Percentiles rank a stretch among this genome's conserved stretches.
Conservation (phyloP, 1,140 invertebrate genomes). For the Drosophila repleta region DNA sequence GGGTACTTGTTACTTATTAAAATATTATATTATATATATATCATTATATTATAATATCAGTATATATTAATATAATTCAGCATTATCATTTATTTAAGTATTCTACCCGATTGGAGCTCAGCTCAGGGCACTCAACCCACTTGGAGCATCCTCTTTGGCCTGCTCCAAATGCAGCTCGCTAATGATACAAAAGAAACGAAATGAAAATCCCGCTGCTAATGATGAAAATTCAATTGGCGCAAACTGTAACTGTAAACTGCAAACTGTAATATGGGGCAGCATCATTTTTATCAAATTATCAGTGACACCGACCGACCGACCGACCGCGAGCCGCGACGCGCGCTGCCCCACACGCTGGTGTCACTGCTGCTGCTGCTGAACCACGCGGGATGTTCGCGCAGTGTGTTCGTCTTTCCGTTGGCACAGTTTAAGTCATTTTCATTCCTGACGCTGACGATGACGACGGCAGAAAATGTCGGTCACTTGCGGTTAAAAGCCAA, state of each 20-base stretch:
- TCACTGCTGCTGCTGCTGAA: background rate
- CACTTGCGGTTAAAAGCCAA: conserved; percentile 72
- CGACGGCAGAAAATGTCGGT: conserved; percentile 75
- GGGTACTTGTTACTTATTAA: too few species aligned
- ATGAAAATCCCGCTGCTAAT: conserved; percentile 21
- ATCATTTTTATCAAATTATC: conserved; percentile 81
- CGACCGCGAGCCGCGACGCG: background rate
- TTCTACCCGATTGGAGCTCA: too few species aligned
- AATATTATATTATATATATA: too few species aligned
- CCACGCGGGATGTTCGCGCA: conserved; percentile 14
- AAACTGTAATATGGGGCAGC: conserved; percentile 75
- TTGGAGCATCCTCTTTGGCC: too few species aligned
- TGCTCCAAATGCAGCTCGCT: conserved; percentile 9
- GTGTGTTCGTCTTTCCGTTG: conserved; percentile 73
- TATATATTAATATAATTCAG: too few species aligned
- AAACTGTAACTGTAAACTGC: conserved; percentile 72
- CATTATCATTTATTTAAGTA: too few species aligned
- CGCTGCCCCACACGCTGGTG: background rate
- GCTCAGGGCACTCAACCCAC: too few species aligned
- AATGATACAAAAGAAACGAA: background rate
- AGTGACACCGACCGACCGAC: conserved; percentile 56
- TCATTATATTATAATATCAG: too few species aligned
- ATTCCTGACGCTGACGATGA: conserved; percentile 39
- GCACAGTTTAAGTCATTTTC: conserved; percentile 74
- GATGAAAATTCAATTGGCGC: conserved; percentile 78